Conservation (phyloP, 2,888 invertebrate genomes). For the Lagria hirta region DNA sequence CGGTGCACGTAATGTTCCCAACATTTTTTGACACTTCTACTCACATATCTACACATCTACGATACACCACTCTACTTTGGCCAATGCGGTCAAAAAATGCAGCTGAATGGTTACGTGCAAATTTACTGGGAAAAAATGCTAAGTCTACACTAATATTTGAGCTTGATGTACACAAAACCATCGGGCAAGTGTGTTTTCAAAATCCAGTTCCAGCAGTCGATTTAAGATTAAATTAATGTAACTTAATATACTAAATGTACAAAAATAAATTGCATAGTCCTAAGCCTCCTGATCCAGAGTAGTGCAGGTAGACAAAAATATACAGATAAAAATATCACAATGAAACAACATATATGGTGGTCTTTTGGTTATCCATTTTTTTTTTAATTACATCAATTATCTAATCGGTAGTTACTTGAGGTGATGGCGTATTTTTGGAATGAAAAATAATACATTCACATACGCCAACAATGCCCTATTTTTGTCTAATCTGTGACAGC, state of each 20-base stretch:
- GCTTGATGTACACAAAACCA: slow-evolving; percentile 18
- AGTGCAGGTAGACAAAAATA: slow-evolving; percentile 32
- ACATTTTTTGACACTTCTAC: too few species aligned
- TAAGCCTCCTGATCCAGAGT: slow-evolving; percentile 5
- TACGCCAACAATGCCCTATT: slow-evolving; percentile 19
- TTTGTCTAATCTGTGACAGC: slow-evolving; percentile 32
- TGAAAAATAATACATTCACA: slow-evolving; percentile 34
- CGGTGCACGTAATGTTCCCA: too few species aligned
- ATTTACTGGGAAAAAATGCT: too few species aligned
- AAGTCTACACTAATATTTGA: slow-evolving; percentile 15
- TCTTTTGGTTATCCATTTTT: slow-evolving; percentile 41
- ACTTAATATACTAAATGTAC: slow-evolving; percentile 9
- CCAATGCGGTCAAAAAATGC: slow-evolving; percentile 11
- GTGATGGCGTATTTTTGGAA: slow-evolving; percentile 49
- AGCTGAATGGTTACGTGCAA: slow-evolving; percentile 13
- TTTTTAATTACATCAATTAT: slow-evolving; percentile 49
- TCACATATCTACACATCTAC: too few species aligned
- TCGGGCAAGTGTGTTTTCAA: slow-evolving; percentile 18
- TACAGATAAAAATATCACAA: slow-evolving; percentile 45
- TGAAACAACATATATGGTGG: slow-evolving; percentile 49
- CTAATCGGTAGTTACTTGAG: slow-evolving; percentile 39
- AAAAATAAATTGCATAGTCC: slow-evolving; percentile 15
- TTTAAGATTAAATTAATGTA: slow-evolving; percentile 11
- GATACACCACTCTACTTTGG: too few species aligned
- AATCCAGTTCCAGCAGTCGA: slow-evolving; percentile 10